phyloP scores from a whole-genome alignment of 2,888 invertebrate genomes.

The Ecliptopera silaceata region DNA sequence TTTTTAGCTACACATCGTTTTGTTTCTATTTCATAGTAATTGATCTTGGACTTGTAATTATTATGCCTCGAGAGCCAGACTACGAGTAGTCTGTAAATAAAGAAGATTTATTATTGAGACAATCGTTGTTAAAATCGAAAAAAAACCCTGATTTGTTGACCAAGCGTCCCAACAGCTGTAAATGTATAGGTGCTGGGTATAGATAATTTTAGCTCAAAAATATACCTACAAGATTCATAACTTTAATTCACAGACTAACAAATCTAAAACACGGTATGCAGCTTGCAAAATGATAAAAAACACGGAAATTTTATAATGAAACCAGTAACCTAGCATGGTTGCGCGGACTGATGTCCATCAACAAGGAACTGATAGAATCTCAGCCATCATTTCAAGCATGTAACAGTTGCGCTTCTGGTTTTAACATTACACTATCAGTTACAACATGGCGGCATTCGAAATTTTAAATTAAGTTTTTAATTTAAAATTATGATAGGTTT shows the following conservation, averaged over 20 bases:
- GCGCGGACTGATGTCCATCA: constrained; percentile 42
- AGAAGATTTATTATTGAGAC: no score
- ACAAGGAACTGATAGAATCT: constrained; percentile 46
- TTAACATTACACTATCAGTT: constrained; percentile 25
- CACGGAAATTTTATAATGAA: constrained; percentile 32
- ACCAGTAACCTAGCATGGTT: constrained; percentile 28
- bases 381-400: constrained; percentile 26
- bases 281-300: constrained; percentile 16
- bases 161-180: no score
- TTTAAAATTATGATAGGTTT: background rate
- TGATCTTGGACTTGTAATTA: no score
- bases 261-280: background rate
- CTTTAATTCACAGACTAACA: background rate
- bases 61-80: no score
- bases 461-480: constrained; percentile 12
- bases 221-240: no score
- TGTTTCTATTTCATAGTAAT: no score
- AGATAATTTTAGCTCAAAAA: no score
- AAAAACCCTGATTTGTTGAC: no score
- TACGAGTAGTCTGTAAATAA: no score
- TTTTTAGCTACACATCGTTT: no score
- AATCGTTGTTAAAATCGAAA: no score
- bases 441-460: constrained; percentile 17
- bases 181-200: no score
- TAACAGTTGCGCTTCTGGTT: constrained; percentile 41